Evolutionary conservation across 2,113 vertebrate species (phyloP).

Genomic region (Cebus imitator): DNA sequence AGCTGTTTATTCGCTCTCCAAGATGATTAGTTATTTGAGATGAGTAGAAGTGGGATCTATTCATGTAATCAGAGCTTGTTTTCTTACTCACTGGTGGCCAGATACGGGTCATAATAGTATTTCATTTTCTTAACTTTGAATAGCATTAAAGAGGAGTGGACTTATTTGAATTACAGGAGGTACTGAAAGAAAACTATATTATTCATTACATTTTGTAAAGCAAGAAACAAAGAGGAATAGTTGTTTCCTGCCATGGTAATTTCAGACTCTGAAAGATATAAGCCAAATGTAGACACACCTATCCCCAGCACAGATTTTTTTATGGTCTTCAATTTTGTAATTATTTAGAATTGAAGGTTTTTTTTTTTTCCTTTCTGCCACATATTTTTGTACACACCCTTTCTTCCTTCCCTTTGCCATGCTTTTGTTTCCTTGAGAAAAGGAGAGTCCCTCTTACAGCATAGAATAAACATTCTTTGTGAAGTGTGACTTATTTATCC

Average conservation of each 20-base stretch:
- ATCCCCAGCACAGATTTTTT: conserved; percentile 40
- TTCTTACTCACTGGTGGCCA: conserved; percentile 30
- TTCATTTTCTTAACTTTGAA: conserved; percentile 57
- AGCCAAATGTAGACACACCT: conserved; percentile 46
- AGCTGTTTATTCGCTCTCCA: conserved; percentile 43
- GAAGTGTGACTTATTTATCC: conserved; percentile 77
- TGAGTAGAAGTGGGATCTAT: conserved; percentile 10
- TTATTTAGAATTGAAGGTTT: conserved; percentile 56
- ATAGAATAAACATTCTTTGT: conserved; percentile 80
- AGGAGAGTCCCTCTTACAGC: conserved; percentile 54
- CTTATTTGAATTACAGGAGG: conserved; percentile 46
- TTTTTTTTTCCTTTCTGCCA: background rate
- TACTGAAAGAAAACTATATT: conserved; percentile 42
- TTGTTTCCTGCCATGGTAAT: conserved; percentile 55
- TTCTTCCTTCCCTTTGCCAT: conserved; percentile 59
- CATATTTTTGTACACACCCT: conserved; percentile 51
- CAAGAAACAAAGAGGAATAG: conserved; percentile 41
- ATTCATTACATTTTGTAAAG: conserved; percentile 65
- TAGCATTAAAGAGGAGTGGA: background rate
- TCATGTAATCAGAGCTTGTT: background rate
- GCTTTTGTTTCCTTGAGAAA: conserved; percentile 75
- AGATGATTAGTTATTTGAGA: conserved; percentile 61
- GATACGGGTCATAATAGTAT: conserved; percentile 23
- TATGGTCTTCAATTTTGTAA: conserved; percentile 59
- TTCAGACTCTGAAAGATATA: conserved; percentile 57